Base-by-base conservation (phyloP, 2,888 invertebrate genomes). In the Malthinus seriepunctatus region DNA sequence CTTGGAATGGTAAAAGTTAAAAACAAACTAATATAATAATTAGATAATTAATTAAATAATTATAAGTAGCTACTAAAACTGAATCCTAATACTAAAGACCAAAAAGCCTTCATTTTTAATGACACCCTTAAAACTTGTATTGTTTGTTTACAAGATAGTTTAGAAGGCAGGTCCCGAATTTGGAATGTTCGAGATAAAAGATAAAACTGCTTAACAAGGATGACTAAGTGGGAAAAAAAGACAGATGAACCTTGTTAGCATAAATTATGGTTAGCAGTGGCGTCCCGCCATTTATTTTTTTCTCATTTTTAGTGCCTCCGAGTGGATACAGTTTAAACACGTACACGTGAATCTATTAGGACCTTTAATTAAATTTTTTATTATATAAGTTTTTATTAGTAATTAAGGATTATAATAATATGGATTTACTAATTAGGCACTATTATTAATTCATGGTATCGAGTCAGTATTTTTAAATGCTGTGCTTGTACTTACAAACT, bases 191-290 rank as follows among this genome's bases (percentile, higher is more conserved):
- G 69, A 74, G 76, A 76, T 76, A 68, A 67, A 71, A 75, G 75
- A 75, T 75, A 74, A 76, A 74, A 66, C 69, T 58, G 67, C 63
- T 63, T 68, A 71, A 74, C 69, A 62, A 67, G 60, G 72, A 72
- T 60, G 63, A 62, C 59, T 32, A 67, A 23, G 12, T 8, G 10
- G 64, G 51, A 64, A 60, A 68, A n/a, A 71, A 64, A 63, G 69
- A 63, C 67, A 71, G 51, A 63, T 69, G 69, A 65, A 71, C 66
- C 76, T 76, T 71, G 76, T 76, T 76, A 76, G 73, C 71, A 72
- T 74, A 74, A 71, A 66, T 71, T 73, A 72, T 70, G 66, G 63
- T 54, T 56, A 62, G 48, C 76, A 76, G 70, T 67, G 72, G 68
- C 72, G 75, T n/a, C 12, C 32, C 46, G 12, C 10, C n/a, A 2